Evolutionary conservation across 2,113 vertebrate genomes (phyloP).

Genomic region (Paratilapia polleni): DNA sequence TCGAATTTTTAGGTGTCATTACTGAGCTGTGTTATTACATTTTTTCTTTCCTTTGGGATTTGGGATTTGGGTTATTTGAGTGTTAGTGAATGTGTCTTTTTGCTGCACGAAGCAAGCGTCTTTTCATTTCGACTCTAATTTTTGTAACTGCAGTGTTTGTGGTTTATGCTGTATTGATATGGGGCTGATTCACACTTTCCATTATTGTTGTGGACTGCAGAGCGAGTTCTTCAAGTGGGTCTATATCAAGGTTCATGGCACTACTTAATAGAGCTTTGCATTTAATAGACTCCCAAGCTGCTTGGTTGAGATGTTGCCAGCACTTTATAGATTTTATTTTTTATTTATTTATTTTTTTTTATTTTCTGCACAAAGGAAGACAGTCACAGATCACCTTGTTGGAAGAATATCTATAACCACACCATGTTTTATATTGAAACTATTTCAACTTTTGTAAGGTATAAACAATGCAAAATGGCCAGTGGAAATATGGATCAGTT

Average conservation of each 20-base stretch:
- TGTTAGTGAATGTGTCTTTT: background rate
- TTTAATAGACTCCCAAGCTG: slow-evolving; percentile 54
- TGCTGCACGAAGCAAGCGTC: background rate
- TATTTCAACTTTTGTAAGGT: background rate
- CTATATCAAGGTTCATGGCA: slow-evolving; percentile 60
- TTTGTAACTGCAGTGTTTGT: slow-evolving; percentile 17
- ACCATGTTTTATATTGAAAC: background rate
- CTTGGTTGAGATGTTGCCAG: slow-evolving; percentile 52
- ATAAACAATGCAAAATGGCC: background rate
- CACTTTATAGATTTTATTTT: slow-evolving; percentile 54
- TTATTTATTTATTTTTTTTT: background rate
- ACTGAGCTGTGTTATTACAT: background rate
- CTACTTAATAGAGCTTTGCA: slow-evolving; percentile 67
- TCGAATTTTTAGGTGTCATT: background rate
- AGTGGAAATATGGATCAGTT: slow-evolving; percentile 7
- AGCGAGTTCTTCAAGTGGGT: slow-evolving; percentile 40
- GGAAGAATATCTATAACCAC: background rate
- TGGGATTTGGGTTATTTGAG: background rate
- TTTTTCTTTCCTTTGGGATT: background rate
- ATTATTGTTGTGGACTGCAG: slow-evolving; percentile 49
- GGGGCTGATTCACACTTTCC: slow-evolving; percentile 45
- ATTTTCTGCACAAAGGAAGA: slow-evolving; percentile 25
- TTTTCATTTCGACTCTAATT: slow-evolving; percentile 21
- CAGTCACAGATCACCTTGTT: slow-evolving; percentile 33
- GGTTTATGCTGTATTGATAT: slow-evolving; percentile 44